Percentiles rank a stretch among this genome's conserved stretches.
These are phyloP conservation scores for Cotesia congregata DNA, from an alignment of 2,888 invertebrate species.

Conservation along the genomic window DNA sequence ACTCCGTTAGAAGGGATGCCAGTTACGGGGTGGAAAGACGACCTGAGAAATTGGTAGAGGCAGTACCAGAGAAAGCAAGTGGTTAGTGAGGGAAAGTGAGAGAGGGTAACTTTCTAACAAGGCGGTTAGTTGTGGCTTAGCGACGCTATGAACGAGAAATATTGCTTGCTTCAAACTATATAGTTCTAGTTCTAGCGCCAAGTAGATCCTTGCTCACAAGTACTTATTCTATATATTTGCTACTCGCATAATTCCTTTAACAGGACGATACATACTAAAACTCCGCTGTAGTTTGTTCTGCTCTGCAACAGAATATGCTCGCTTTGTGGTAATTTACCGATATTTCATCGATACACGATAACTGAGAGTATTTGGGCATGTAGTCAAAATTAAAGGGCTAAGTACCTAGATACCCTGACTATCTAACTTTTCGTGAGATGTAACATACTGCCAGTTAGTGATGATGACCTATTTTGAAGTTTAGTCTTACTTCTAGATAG, in stretches of 20 bases:
- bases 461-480: background rate
- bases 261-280: slow-evolving; percentile 16
- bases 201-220: background rate
- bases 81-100: slow-evolving; percentile 48
- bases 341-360: slow-evolving; percentile 46
- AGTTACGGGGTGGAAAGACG: slow-evolving; percentile 40
- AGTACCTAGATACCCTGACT: background rate
- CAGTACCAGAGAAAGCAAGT: slow-evolving; percentile 43
- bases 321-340: slow-evolving; percentile 27
- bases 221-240: slow-evolving; percentile 25
- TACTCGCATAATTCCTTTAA: slow-evolving; percentile 26
- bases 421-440: slow-evolving; percentile 17
- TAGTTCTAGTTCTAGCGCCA: background rate
- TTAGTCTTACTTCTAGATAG: background rate
- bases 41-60: slow-evolving; percentile 51
- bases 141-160: slow-evolving; percentile 65
- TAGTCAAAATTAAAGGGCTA: slow-evolving; percentile 19
- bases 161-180: slow-evolving; percentile 51
- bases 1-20: slow-evolving; percentile 40
- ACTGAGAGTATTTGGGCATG: background rate
- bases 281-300: slow-evolving; percentile 5
- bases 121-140: slow-evolving; percentile 69
- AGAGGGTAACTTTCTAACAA: slow-evolving; percentile 67
- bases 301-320: background rate
- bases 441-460: slow-evolving; percentile 1